Evolutionary conservation across 2,888 invertebrate species (phyloP), one percentile per base, ranked within the genome.

Genomic region (Euzetes globulus): DNA sequence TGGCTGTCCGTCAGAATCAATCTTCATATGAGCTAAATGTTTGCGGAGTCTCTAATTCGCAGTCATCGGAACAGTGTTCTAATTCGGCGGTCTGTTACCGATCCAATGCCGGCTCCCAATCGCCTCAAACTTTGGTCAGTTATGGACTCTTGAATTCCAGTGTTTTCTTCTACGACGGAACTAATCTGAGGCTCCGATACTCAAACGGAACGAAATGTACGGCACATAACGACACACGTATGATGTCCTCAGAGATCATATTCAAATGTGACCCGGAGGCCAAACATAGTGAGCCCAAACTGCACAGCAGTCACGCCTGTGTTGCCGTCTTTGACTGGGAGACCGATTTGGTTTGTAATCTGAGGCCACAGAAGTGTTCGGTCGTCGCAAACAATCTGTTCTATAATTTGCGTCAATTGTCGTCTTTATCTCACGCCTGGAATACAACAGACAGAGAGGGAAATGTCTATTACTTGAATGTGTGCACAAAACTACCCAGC

Each of bases 391-490:
- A 47, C 22, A 75, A 71, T 0, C 52, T 75, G 13, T 75, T 74
- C 52, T 78, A 77, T 73, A 75, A 78, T 65, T 76, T 78, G 11
- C 73, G 77, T 25, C 60, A 76, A n/a, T 71, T 78, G 13, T 74
- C 77, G n/a, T 77, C 77, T 52, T 41, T 77, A 37, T 75, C 75
- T 25, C 78, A 77, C 47, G 73, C 75, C 25, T 78, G 78, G 78
- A 75, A 76, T 50, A 33, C 76, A 15, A 72, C 72, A 1, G 74
- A 76, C 33, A 9, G 6, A 1, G 71, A 73, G 11, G 65, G n/a
- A 19, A 73, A 74, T 13, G 17, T 52, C n/a, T 75, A 75, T 68
- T 50, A 9, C 22, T 22, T 75, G 25, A 75, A 75, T 72, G 72
- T 75, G n/a, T 75, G 75, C 47, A 45, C 58, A 13, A n/a, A 50